Conservation (phyloP, 2,113 vertebrate genomes). For the Stegastes partitus region DNA sequence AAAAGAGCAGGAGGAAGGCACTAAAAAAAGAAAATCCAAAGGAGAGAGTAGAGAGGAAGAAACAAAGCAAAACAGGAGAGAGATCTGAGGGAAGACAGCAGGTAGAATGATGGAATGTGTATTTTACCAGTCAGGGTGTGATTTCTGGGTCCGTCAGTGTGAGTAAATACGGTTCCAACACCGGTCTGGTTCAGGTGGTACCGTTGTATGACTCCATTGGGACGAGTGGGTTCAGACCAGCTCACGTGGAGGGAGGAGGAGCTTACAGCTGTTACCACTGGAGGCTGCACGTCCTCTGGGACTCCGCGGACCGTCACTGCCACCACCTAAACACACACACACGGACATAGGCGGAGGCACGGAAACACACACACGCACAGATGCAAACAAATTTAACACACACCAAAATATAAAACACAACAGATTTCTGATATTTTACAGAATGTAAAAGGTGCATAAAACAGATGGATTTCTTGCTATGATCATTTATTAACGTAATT, state of each 20-base stretch:
- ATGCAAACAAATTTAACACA: slow-evolving; percentile 27
- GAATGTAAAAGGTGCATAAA: slow-evolving; percentile 15
- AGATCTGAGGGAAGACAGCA: not conserved
- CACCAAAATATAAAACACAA: slow-evolving; percentile 1
- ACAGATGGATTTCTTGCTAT: slow-evolving; percentile 41
- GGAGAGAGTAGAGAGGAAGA: not conserved
- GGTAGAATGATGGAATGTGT: not conserved
- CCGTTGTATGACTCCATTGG: slow-evolving; percentile 87
- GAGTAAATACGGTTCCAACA: slow-evolving; percentile 86
- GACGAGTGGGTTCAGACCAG: slow-evolving; percentile 86
- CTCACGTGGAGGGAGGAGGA: slow-evolving; percentile 84
- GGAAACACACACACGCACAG: slow-evolving; percentile 2
- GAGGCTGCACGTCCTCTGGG: slow-evolving; percentile 86
- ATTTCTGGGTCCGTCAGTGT: slow-evolving; percentile 78
- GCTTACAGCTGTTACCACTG: slow-evolving; percentile 82
- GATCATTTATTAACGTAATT: slow-evolving; percentile 41
- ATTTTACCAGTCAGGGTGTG: slow-evolving; percentile 87
- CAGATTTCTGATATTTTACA: slow-evolving; percentile 30
- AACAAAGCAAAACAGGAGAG: not conserved
- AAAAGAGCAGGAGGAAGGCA: too few relatives aligned
- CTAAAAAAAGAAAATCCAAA: too few relatives aligned
- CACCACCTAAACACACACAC: slow-evolving; percentile 85
- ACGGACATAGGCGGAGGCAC: not conserved
- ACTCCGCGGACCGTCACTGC: slow-evolving; percentile 89
- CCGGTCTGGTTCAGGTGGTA: slow-evolving; percentile 88